A percentile compares a stretch with the other conserved stretches of the same genome.
These are phyloP conservation scores for Osmerus eperlanus DNA, from an alignment of 2,113 vertebrate species.

Conservation along the genomic window DNA sequence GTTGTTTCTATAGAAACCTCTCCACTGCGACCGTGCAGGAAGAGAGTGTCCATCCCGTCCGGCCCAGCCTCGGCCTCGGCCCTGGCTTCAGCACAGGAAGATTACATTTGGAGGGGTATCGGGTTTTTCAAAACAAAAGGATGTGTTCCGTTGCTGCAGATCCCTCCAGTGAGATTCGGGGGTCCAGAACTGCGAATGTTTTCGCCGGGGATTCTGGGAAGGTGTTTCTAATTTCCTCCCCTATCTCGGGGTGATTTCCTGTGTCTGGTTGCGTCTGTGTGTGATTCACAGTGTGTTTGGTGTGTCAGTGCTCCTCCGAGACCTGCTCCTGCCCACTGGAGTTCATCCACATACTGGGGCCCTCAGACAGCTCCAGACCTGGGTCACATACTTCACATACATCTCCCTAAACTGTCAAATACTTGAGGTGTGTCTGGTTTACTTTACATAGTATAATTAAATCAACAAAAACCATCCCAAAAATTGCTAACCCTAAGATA, in stretches of 20 bases:
- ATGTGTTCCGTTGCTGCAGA: slow-evolving; percentile 59
- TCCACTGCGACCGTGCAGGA: slow-evolving; percentile 53
- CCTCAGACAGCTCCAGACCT: not conserved
- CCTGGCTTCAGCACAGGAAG: slow-evolving; percentile 55
- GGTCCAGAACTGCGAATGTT: slow-evolving; percentile 67
- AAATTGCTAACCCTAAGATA: too few species aligned
- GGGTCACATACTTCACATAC: not conserved
- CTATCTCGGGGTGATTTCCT: slow-evolving; percentile 66
- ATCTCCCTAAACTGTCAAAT: too few species aligned
- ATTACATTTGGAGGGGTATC: slow-evolving; percentile 67
- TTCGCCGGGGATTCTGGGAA: slow-evolving; percentile 66
- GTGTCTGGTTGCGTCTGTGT: slow-evolving; percentile 44
- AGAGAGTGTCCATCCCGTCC: slow-evolving; percentile 54
- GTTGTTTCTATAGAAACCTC: slow-evolving; percentile 60
- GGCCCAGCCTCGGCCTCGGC: slow-evolving; percentile 24
- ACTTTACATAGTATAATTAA: too few species aligned
- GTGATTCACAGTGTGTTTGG: slow-evolving; percentile 32
- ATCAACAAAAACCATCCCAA: too few species aligned
- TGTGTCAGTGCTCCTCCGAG: not conserved
- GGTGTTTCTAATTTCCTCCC: slow-evolving; percentile 72
- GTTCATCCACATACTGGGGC: not conserved
- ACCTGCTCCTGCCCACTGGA: not conserved
- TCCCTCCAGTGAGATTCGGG: slow-evolving; percentile 54
- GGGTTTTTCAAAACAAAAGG: slow-evolving; percentile 68
- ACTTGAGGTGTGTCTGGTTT: too few species aligned